Evolutionary conservation across 2,113 vertebrate species (phyloP).

Genomic region (Menidia beryllina): DNA sequence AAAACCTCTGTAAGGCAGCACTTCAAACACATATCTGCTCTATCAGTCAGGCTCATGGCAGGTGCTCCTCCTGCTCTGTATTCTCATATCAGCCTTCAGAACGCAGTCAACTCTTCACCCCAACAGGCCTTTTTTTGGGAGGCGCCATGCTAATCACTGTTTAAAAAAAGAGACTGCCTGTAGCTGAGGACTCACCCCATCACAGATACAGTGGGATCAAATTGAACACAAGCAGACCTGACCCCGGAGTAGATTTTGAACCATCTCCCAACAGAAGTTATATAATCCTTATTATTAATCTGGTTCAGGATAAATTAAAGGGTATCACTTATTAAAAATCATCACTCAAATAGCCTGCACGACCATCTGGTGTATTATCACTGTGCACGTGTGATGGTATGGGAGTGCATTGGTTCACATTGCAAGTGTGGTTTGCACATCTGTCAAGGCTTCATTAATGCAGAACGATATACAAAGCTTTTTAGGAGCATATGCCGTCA

Average conservation of each 20-base stretch:
- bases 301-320: too few species aligned
- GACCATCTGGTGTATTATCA: background rate
- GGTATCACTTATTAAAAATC: too few species aligned
- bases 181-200: background rate
- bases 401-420: background rate
- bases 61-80: slow-evolving; percentile 40
- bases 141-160: slow-evolving; percentile 64
- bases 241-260: slow-evolving; percentile 40
- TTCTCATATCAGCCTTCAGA: slow-evolving; percentile 54
- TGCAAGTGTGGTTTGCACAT: background rate
- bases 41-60: slow-evolving; percentile 38
- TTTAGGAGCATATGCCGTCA: background rate
- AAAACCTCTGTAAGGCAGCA: slow-evolving; percentile 15
- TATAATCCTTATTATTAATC: too few species aligned
- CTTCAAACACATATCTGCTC: slow-evolving; percentile 27
- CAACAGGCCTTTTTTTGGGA: slow-evolving; percentile 32
- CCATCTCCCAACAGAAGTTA: too few species aligned
- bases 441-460: background rate
- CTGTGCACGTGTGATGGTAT: background rate
- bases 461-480: background rate
- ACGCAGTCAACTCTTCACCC: slow-evolving; percentile 37
- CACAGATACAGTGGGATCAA: slow-evolving; percentile 30
- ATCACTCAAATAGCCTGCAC: too few species aligned
- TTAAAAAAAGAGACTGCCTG: slow-evolving; percentile 51
- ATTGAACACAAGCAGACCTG: slow-evolving; percentile 36